Evolutionary conservation across 2,113 vertebrate species (phyloP), one percentile per base, ranked within the genome.

Genomic region (Pteruthius melanotis): DNA sequence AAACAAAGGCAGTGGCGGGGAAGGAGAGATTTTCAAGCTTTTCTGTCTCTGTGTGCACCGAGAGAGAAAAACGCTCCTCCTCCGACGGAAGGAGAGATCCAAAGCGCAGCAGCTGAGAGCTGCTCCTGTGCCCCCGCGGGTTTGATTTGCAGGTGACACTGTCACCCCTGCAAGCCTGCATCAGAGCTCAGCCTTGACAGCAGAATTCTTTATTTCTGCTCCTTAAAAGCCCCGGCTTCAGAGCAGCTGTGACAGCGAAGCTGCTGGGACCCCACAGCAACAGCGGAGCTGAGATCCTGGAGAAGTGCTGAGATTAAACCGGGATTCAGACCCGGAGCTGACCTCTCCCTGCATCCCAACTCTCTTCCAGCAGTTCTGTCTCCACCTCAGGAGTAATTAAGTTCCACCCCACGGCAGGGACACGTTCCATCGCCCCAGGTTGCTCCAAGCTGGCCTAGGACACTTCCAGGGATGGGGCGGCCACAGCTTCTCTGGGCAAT

Each of bases 71-170:
- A 15, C n/a, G 6, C 54, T 60, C 33, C 69, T 74, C 52, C 77
- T 95, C 8, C 64, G 59, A 74, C 49, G 83, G 64, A 71, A 64
- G 83, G 15, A 42, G 79, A 71, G 69, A 15, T 69, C 40, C 77
- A 70, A 92, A 64, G 83, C 92, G 40, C 87, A 47, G 83, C 70
- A 76, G 66, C 88, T 12, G 68, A 71, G 33, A 76, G 90, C 74
- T 13, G 70, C 93, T 52, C 37, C 45, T 8, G 56, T 45, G 89
- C 87, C 87, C 72, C 7, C 35, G 7, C 3, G 28, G 22, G 85
- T 87, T 54, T 78, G 94, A 91, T 93, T 50, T 83, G 74, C 78
- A 76, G 90, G 47, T 90, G 87, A 91, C 87, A 44, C 66, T 1
- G 53, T 15, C 37, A 50, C 66, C 86, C 87, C 75, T 21, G 24